Evolutionary conservation across 2,113 vertebrate genomes (phyloP).

Genomic region (Phodopus roborovskii): DNA sequence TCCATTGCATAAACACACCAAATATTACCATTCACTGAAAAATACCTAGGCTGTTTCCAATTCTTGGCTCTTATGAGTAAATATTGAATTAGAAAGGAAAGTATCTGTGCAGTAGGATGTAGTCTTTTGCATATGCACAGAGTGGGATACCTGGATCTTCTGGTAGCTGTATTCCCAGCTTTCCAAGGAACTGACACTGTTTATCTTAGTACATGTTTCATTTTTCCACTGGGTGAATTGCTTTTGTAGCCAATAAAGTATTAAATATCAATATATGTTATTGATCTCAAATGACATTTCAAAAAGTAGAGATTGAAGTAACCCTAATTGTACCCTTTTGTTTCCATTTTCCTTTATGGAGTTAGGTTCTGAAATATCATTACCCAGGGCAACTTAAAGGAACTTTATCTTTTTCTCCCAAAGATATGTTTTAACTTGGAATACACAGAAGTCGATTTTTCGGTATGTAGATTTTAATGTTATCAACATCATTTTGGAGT

Average conservation of each 20-base stretch:
- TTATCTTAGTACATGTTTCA: too few species aligned
- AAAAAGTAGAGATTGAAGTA: background rate
- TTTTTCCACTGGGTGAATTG: background rate
- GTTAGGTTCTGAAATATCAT: background rate
- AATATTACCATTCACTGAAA: background rate
- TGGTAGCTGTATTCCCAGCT: background rate
- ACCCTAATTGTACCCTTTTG: background rate
- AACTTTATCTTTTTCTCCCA: background rate
- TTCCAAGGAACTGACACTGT: background rate
- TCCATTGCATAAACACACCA: background rate
- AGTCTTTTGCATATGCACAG: background rate
- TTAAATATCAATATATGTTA: background rate
- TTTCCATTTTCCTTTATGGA: background rate
- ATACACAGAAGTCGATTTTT: background rate
- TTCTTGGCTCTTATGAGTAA: background rate
- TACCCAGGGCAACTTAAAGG: rapidly evolving
- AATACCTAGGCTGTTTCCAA: background rate
- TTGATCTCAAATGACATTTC: background rate
- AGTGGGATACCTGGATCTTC: background rate
- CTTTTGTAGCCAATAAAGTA: background rate
- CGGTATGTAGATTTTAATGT: background rate
- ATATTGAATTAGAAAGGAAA: too few species aligned
- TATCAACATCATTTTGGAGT: background rate
- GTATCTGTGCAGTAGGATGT: background rate
- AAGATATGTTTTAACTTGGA: background rate